Base-by-base conservation (phyloP, 2,888 invertebrate genomes). In the Drosophila kanekoi region DNA sequence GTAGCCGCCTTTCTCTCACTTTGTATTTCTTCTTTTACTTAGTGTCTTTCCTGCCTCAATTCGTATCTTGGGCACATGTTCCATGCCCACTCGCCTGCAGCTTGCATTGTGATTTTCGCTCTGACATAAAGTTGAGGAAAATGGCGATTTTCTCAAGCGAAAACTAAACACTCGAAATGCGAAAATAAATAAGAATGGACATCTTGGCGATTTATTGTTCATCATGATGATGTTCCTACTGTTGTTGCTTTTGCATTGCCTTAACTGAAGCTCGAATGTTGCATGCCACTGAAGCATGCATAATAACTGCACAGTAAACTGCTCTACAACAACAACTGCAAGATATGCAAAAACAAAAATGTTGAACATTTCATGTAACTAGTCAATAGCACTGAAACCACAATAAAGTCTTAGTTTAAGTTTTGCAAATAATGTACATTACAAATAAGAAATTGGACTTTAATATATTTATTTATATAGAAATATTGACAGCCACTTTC, bases 151-250 rank as follows among this genome's bases (percentile, higher is more conserved):
- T 87, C 75, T 88, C 85, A 77, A 88, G 89, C 86, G 86, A 84
- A 89, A 86, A 84, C 81, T 86, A 86, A 86, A 88, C 89, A 86
- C 87, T 86, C 72, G 89, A 89, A 79, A 88, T 88, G 84, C 65
- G 79, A 88, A 86, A 88, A 85, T 87, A 85, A 85, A 85, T 85
- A 85, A 81, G 81, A 86, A 77, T 86, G 79, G 84, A 86, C 84
- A 88, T 81, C 79, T 79, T 77, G 87, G 75, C 88, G 81, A 84
- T 87, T 87, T 87, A 86, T 84, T 87, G 86, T 77, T 63, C 72
- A 80, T 47, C 66, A 64, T 68, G 78, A 47, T 65, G 65, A 9
- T 64, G 62, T 37, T 64, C 16, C 54, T 57, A 45, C 13, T 38
- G 45, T 40, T 38, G 43, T 32, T 51, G 41, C 28, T 44, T 48